A percentile compares a stretch with the other conserved stretches of the same genome.
phyloP scores from a whole-genome alignment of 30 jellyfish, hydroid and myxozoan genomes.

The Rhopilema esculentum region DNA sequence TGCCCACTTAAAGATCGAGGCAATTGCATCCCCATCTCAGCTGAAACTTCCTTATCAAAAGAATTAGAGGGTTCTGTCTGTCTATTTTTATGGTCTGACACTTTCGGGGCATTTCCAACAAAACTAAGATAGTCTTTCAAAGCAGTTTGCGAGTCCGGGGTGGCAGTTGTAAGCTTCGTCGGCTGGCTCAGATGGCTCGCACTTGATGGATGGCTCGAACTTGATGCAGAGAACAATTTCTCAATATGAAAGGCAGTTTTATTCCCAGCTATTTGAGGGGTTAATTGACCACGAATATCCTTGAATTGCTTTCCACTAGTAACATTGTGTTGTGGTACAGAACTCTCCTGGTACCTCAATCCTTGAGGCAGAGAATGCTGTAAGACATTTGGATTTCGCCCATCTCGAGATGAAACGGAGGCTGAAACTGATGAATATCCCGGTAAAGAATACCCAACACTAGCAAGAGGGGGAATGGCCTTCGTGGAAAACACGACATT shows the following conservation, averaged over 20 bases:
- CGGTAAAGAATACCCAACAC: conserved; percentile 10
- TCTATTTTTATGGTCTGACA: neutral
- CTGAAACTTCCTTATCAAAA: neutral
- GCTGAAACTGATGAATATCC: conserved; percentile 13
- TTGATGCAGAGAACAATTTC: neutral
- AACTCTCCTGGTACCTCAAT: neutral
- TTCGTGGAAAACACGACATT: neutral
- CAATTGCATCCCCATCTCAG: neutral
- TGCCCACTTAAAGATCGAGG: neutral
- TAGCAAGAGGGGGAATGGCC: conserved; percentile 17
- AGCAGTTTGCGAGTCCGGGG: neutral
- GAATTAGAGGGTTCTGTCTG: neutral
- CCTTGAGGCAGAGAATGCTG: neutral
- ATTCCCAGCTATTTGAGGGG: neutral
- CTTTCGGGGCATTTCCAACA: neutral
- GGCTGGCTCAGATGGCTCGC: no score
- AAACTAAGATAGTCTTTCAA: conserved; percentile 7
- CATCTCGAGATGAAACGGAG: neutral
- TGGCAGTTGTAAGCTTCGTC: neutral
- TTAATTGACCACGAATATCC: neutral
- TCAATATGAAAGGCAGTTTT: conserved; percentile 20
- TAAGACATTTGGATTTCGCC: neutral
- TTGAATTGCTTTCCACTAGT: neutral
- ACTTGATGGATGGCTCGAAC: neutral
- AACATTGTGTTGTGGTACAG: neutral